Evolutionary conservation across 92 coral and sea anemone genomes (phyloP), one percentile per base, ranked within the genome.

Genomic region (Phenganax subtilis): DNA sequence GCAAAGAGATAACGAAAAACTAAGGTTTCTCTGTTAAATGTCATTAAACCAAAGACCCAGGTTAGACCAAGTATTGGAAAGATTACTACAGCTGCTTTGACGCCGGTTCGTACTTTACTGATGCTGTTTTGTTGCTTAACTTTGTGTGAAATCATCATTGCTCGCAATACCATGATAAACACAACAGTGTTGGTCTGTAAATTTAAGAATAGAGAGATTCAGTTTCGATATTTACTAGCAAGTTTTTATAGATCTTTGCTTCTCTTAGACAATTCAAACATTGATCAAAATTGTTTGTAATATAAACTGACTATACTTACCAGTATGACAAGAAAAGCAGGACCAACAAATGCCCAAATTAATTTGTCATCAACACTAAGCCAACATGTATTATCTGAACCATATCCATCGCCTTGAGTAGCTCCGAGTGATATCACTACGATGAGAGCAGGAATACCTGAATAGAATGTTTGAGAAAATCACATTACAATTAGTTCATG

Each of bases 301-400:
- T 51, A 10, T 37, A 10, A 5, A 37, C 47, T 37, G 47, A 37
- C 47, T 29, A 37, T 12, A 68, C 93, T 80, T 82, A 93, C 98
- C 93, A 91, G 37, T 57, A 91, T 86, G 60, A 93, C 90, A 30
- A 84, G 68, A 78, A 93, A 37, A 17, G 96, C 97, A 4, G 98
- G 98, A 9, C 85, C 98, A 73, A 93, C 84, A 80, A 93, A 91
- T 14, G 92, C 97, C 98, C 98, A 93, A 58, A 91, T 88, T 69
- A 93, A 89, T 64, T 91, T 90, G 76, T 80, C 85, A 4, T 72
- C 79, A 27, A 81, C 68, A 54, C 85, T 82, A n/a, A 89, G 72
- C 97, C 97, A 93, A 82, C 97, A 93, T 6, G 87, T 85, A 53
- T 84, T 73, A 56, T 86, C 57, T 10, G 81, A 53, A 63, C 87